Base-by-base conservation (phyloP, 2,797 vertebrate genomes). In the Takifugu ocellatus region DNA sequence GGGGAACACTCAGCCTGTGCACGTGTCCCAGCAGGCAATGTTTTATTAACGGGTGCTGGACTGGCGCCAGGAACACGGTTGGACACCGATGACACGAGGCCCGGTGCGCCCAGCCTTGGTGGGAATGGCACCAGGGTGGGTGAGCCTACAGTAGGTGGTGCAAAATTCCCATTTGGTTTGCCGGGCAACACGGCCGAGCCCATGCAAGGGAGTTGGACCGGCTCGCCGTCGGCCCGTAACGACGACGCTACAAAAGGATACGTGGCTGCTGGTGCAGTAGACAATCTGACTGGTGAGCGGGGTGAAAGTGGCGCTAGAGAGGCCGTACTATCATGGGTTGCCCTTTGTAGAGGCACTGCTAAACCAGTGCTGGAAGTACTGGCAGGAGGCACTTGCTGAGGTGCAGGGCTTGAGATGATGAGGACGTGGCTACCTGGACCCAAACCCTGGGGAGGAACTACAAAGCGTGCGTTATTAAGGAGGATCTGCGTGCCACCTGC, bases 401-500 rank as follows among this genome's bases (percentile, higher is more conserved):
- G 61, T 59, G 73, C 59, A 54, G 87, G 82, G 76, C 80, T 89
- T 49, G 96, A 93, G 63, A 98, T 91, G 61, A 98, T 86, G 46
- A 99, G 90, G 76, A 98, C 89, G 27, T 99, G 97, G 78, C 92
- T 98, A 64, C 97, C 97, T 82, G 90, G 91, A 71, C 89, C 92
- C 82, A 99, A 92, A 78, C 96, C 97, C 88, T 96, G 96, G 31
- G 95, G 87, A 61, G 97, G 96, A 77, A 98, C 95, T 74, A 97
- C 88, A 86, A 98, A 96, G 52, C 92, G 79, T 56, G 92, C 84
- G 78, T 93, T 95, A 70, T 95, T 97, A 76, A 99, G 93, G 73
- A 98, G 84, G 54, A 99, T 96, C 66, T 98, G 95, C 63, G 96
- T 97, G 70, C 96, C 96, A 76, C 94, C 94, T 68, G 93, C 92